phyloP scores from a whole-genome alignment of 1,140 invertebrate genomes.

The Euschistus heros region DNA sequence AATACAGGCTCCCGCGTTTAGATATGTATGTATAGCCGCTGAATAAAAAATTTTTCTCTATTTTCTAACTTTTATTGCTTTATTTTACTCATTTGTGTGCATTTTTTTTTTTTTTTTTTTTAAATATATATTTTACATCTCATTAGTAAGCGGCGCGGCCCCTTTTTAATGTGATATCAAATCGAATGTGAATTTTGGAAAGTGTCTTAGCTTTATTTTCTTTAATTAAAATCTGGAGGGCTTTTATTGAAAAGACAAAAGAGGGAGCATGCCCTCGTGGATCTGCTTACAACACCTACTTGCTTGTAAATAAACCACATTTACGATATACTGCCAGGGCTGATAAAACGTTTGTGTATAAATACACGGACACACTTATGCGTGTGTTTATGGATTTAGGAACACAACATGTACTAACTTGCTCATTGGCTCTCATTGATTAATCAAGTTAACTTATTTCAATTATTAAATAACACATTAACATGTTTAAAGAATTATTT shows the following conservation, averaged over 20 bases:
- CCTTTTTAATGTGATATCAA: constrained; percentile 4
- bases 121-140: not conserved
- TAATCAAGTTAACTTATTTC: too few relatives aligned
- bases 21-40: constrained; percentile 11
- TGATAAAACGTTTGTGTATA: not conserved
- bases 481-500: too few relatives aligned
- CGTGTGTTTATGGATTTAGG: too few relatives aligned
- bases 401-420: too few relatives aligned
- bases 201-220: not conserved
- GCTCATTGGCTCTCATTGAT: too few relatives aligned
- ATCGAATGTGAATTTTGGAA: not conserved
- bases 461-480: too few relatives aligned
- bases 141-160: not conserved
- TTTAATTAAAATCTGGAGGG: not conserved
- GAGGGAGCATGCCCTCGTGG: too few relatives aligned
- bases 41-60: constrained; percentile 13
- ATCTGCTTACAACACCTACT: not conserved
- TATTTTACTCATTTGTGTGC: constrained; percentile 2
- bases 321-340: not conserved
- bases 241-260: not conserved
- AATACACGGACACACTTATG: not conserved
- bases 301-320: not conserved
- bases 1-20: constrained; percentile 17
- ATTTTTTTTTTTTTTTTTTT: not conserved
- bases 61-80: constrained; percentile 8